A percentile compares a stretch with the other conserved stretches of the same genome.
These are phyloP conservation scores for Eupeodes latifasciatus DNA, from an alignment of 2,888 invertebrate species.

Conservation along the genomic window DNA sequence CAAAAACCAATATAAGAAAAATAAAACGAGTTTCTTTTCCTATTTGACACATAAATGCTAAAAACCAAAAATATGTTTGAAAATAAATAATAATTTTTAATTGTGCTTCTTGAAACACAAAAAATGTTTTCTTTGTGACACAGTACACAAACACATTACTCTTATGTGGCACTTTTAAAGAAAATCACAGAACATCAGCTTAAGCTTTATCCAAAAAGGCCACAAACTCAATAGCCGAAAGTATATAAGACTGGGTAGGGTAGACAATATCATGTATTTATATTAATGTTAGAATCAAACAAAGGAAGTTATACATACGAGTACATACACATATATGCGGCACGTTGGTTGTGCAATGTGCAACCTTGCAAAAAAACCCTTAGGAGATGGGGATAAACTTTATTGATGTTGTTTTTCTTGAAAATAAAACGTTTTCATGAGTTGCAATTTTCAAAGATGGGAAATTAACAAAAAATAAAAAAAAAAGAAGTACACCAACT, in stretches of 20 bases:
- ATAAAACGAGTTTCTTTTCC: too few relatives aligned
- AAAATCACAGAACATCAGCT: slow-evolving; percentile 15
- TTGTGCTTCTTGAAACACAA: slow-evolving; percentile 14
- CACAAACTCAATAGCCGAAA: slow-evolving; percentile 18
- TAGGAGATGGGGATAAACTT: neutral
- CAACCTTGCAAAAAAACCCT: slow-evolving; percentile 9
- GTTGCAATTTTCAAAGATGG: slow-evolving; percentile 21
- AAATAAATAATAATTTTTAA: slow-evolving; percentile 6
- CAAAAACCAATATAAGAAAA: neutral
- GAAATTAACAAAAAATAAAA: neutral
- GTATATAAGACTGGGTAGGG: neutral
- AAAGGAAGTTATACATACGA: neutral
- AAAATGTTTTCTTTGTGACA: slow-evolving; percentile 10
- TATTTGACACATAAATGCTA: neutral
- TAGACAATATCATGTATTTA: neutral
- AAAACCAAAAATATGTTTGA: neutral
- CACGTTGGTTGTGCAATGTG: neutral
- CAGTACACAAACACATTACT: neutral
- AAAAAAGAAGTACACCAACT: neutral
- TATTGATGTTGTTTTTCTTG: slow-evolving; percentile 19
- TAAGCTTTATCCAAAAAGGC: neutral
- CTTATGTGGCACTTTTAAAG: slow-evolving; percentile 23
- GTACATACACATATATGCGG: neutral
- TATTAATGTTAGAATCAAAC: neutral
- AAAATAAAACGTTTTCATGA: slow-evolving; percentile 12